Evolutionary conservation across 2,113 vertebrate species (phyloP), one percentile per base, ranked within the genome.

Genomic region (Ictidomys tridecemlineatus): DNA sequence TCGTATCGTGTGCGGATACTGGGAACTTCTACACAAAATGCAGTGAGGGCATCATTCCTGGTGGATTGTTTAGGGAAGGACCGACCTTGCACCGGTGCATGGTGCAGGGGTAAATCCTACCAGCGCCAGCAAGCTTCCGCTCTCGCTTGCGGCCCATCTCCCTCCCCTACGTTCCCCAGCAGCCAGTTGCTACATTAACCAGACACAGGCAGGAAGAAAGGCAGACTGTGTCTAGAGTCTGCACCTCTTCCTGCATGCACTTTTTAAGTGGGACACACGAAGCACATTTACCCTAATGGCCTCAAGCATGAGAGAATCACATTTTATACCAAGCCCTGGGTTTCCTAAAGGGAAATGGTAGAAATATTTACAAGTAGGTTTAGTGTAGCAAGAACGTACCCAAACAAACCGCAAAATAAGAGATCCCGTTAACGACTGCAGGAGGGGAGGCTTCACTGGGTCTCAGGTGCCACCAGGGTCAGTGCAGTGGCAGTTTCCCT

Each of bases 171-270:
- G 53, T 79, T 61, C 91, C 82, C 8, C 14, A 95, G 72, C 96
- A 96, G 96, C 87, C 91, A 61, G 83, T 77, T 45, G 85, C 93
- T 87, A 84, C 79, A 87, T 87, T 93, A 89, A 95, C 90, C 96
- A 97, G 96, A 93, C 88, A n/a, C n/a, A n/a, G 79, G 95, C 95
- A 90, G 96, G 97, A 95, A 97, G 94, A 90, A 94, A 96, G 94
- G 95, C 96, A 96, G 97, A 96, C 96, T 42, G 85, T 85, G 88
- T 86, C 95, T 95, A 65, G 86, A 96, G 95, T 97, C 95, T 96
- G 89, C 63, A 30, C 61, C 89, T 96, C 97, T 97, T 98, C 98
- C 96, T 95, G 96, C 69, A 45, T 89, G 94, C 37, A 56, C 85
- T 93, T 92, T 93, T 93, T 92, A 96, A 96, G 93, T 96, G 96